Percentiles rank a stretch among this genome's conserved stretches.
Conservation (phyloP, 1,140 invertebrate species). For the Venustaconcha ellipsiformis region DNA sequence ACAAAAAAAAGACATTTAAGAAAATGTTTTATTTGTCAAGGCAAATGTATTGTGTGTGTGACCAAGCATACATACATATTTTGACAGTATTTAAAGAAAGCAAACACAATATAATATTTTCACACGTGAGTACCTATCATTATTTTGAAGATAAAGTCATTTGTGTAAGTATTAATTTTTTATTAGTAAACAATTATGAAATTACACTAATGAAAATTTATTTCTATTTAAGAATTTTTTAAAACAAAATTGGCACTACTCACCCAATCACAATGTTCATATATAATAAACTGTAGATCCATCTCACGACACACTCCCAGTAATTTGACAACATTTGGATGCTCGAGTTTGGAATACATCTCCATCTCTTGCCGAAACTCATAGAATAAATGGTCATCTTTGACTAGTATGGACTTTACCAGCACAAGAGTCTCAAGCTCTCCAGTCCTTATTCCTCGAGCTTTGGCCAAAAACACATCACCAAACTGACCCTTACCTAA, state of each 20-base stretch:
- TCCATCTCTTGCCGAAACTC: slow-evolving; percentile 92
- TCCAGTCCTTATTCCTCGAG: slow-evolving; percentile 65
- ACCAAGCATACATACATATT: too few relatives aligned
- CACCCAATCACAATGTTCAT: slow-evolving; percentile 94
- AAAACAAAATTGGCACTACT: slow-evolving; percentile 45
- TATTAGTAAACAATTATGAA: too few relatives aligned
- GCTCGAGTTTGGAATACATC: slow-evolving; percentile 82
- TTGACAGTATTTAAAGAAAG: too few relatives aligned
- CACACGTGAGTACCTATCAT: too few relatives aligned
- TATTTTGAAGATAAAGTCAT: too few relatives aligned
- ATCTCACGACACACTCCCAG: slow-evolving; percentile 85
- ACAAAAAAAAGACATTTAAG: too few relatives aligned
- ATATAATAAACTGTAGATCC: slow-evolving; percentile 89
- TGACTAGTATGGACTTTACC: slow-evolving; percentile 81
- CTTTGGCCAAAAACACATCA: slow-evolving; percentile 85
- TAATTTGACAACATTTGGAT: slow-evolving; percentile 83
- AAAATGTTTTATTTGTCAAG: too few relatives aligned
- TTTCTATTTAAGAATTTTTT: background rate
- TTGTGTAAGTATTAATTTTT: too few relatives aligned
- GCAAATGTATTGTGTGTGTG: too few relatives aligned
- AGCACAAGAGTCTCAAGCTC: slow-evolving; percentile 74
- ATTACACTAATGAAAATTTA: background rate
- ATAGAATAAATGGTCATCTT: slow-evolving; percentile 81
- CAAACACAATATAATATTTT: too few relatives aligned
- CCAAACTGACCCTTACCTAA: slow-evolving; percentile 89